A percentile compares a stretch with the other conserved stretches of the same genome.
phyloP scores from a whole-genome alignment of 2,113 vertebrate genomes.

The Okapia johnstoni region DNA sequence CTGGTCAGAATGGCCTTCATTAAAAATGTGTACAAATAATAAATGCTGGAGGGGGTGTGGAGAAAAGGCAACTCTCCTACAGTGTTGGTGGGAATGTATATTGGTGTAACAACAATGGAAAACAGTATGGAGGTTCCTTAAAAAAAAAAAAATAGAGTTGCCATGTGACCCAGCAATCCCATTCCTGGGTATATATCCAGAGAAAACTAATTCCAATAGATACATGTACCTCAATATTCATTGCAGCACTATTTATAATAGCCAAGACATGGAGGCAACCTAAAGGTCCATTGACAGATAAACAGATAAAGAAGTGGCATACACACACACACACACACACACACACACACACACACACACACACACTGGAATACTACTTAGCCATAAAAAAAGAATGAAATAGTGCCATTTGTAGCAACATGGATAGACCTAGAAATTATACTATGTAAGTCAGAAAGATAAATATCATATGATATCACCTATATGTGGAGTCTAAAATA shows the following conservation, averaged over 20 bases:
- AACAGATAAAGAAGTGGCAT: neutral
- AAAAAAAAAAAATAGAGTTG: neutral
- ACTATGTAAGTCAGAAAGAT: neutral
- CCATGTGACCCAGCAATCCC: neutral
- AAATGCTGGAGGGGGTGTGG: neutral
- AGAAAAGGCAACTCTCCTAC: neutral
- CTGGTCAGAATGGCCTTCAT: neutral
- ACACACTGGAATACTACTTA: neutral
- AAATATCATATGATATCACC: neutral
- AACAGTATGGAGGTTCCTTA: neutral
- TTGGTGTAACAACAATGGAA: neutral
- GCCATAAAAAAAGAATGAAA: neutral
- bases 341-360: neutral
- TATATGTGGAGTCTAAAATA: neutral
- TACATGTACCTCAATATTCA: neutral
- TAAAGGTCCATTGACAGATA: neutral
- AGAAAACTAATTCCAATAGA: neutral
- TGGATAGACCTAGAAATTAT: neutral
- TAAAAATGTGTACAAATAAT: neutral
- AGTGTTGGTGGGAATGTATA: neutral
- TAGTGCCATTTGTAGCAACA: neutral
- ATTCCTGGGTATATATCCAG: neutral
- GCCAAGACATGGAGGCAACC: neutral
- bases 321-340: neutral
- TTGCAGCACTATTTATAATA: neutral